These are phyloP conservation scores for Melanotaenia trifasciata DNA, from an alignment of 2,797 vertebrate genomes.

Conservation along the genomic window DNA sequence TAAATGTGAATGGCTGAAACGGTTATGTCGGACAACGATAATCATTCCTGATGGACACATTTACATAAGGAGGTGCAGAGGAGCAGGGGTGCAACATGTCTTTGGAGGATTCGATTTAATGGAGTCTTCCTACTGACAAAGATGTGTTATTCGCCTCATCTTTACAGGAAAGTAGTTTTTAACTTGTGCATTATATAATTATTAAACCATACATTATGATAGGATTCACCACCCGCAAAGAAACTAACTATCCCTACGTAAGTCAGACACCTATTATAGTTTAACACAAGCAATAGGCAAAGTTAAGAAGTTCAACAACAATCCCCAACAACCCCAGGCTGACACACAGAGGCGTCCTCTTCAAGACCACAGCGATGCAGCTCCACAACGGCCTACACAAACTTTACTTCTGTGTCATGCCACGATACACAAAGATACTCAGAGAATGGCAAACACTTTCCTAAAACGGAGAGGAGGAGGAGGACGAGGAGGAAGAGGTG, in stretches of 20 bases:
- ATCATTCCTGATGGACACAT: slow-evolving; percentile 35
- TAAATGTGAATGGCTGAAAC: slow-evolving; percentile 48
- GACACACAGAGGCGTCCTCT: slow-evolving; percentile 59
- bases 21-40: slow-evolving; percentile 51
- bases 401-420: slow-evolving; percentile 83
- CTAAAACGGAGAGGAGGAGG: slow-evolving; percentile 76
- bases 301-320: slow-evolving; percentile 76
- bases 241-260: slow-evolving; percentile 85
- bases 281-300: slow-evolving; percentile 86
- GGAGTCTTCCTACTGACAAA: slow-evolving; percentile 52
- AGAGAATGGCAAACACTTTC: slow-evolving; percentile 74
- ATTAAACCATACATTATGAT: slow-evolving; percentile 88
- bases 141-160: slow-evolving; percentile 47
- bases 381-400: slow-evolving; percentile 81
- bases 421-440: slow-evolving; percentile 79
- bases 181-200: slow-evolving; percentile 71
- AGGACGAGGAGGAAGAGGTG: slow-evolving; percentile 46
- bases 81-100: slow-evolving; percentile 45
- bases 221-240: slow-evolving; percentile 83
- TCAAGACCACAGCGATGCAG: slow-evolving; percentile 68
- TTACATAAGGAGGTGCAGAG: slow-evolving; percentile 54
- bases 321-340: slow-evolving; percentile 30
- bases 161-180: slow-evolving; percentile 61
- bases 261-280: slow-evolving; percentile 86
- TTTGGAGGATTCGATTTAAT: slow-evolving; percentile 57